Conservation (phyloP, 2,113 vertebrate species). For the Hemiprocne comata region DNA sequence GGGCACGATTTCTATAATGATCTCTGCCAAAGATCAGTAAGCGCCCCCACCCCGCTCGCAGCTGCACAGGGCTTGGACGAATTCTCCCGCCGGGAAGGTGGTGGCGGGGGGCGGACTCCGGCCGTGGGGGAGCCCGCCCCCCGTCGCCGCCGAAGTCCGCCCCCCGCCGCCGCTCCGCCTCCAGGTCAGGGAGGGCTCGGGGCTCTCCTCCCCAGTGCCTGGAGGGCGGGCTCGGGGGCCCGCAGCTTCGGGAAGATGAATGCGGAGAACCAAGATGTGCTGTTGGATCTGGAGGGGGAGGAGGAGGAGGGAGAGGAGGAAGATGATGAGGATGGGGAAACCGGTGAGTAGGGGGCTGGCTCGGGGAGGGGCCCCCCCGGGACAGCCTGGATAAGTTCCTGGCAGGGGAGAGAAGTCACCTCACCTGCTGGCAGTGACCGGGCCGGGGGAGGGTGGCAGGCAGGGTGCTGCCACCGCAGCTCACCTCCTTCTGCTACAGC, state of each 20-base stretch:
- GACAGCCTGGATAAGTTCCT: too few species aligned
- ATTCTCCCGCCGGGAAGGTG: neutral
- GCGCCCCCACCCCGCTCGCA: neutral
- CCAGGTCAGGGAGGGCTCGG: neutral
- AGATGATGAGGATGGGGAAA: conserved; percentile 70
- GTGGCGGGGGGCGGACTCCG: neutral
- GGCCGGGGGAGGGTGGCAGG: neutral
- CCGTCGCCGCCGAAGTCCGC: neutral
- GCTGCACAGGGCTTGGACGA: too few species aligned
- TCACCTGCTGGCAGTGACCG: neutral
- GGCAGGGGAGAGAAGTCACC: neutral
- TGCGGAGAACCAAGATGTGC: conserved; percentile 60
- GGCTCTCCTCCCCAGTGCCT: neutral
- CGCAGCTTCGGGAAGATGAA: conserved; percentile 10
- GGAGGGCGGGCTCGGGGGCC: fast-evolving
- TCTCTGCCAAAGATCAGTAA: neutral
- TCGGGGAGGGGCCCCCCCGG: neutral
- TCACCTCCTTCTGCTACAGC: neutral
- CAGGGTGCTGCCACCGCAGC: neutral
- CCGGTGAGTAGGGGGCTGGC: conserved; percentile 58
- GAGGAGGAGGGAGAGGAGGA: conserved; percentile 64
- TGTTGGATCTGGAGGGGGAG: conserved; percentile 69
- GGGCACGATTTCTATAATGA: fast-evolving
- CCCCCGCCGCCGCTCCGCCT: conserved; percentile 14
- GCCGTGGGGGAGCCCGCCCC: neutral